phyloP scores from a whole-genome alignment of 2,888 invertebrate species.

The Zaprionus obscuricornis region DNA sequence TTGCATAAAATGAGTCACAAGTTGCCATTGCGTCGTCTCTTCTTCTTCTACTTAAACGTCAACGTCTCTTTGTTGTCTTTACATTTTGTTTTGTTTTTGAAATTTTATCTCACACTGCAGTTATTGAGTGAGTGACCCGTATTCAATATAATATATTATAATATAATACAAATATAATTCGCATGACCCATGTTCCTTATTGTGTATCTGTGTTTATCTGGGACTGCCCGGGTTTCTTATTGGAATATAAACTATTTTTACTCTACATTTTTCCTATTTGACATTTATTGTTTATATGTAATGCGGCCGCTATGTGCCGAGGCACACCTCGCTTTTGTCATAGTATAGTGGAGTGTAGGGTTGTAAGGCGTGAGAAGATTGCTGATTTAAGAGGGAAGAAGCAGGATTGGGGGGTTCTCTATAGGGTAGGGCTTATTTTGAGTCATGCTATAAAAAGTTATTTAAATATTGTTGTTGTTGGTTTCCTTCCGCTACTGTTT shows the following conservation, averaged over 20 bases:
- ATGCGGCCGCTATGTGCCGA: conserved; percentile 43
- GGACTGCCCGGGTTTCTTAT: conserved; percentile 58
- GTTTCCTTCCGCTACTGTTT: conserved; percentile 38
- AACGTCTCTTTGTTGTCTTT: conserved; percentile 14
- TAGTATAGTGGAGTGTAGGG: conserved; percentile 11
- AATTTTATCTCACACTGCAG: conserved; percentile 30
- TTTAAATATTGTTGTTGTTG: conserved; percentile 27
- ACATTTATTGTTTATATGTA: conserved; percentile 52
- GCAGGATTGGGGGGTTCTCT: neutral
- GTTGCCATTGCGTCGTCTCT: conserved; percentile 39
- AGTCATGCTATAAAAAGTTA: conserved; percentile 42
- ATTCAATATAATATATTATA: conserved; percentile 20
- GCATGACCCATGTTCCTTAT: too few species aligned
- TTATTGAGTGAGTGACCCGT: conserved; percentile 52
- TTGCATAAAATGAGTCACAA: conserved; percentile 75
- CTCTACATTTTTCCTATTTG: conserved; percentile 28
- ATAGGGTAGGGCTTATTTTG: conserved; percentile 42
- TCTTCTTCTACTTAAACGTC: conserved; percentile 1
- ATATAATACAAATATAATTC: too few species aligned
- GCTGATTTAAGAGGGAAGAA: neutral
- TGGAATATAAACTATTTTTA: conserved; percentile 55
- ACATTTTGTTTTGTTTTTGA: conserved; percentile 54
- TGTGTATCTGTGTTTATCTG: conserved; percentile 40
- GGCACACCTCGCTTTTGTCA: conserved; percentile 44
- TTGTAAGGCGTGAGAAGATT: conserved; percentile 4